Conservation (phyloP, 2,113 vertebrate species). For the Ciconia stormi region DNA sequence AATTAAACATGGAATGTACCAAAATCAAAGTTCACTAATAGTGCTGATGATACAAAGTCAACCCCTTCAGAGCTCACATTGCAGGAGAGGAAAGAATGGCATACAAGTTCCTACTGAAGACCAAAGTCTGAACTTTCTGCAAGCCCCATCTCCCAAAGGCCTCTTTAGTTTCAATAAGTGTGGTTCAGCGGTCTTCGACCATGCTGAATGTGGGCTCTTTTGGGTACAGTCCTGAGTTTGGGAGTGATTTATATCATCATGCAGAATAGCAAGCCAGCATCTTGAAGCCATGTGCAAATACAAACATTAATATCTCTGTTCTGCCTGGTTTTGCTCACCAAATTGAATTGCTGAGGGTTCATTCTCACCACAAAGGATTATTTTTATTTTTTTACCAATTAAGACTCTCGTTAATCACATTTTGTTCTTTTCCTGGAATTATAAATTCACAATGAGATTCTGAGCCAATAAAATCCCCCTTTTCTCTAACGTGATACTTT, state of each 20-base stretch:
- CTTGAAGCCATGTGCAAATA: constrained; percentile 49
- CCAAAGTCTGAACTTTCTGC: neutral
- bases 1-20: neutral
- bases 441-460: neutral
- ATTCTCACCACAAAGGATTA: neutral
- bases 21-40: neutral
- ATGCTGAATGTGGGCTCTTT: neutral
- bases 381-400: neutral
- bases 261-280: neutral
- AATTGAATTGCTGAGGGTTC: neutral
- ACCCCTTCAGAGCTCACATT: neutral
- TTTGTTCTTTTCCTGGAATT: constrained; percentile 44
- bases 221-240: neutral
- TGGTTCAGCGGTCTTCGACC: neutral
- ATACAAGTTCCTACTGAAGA: constrained; percentile 5
- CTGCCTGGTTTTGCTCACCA: neutral
- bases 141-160: neutral
- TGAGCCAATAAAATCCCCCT: constrained; percentile 15
- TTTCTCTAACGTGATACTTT: neutral
- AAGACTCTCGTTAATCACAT: neutral
- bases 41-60: neutral
- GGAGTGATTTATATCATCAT: neutral
- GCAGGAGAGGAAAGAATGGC: neutral
- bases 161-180: constrained; percentile 15
- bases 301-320: neutral